Percentiles rank a stretch among this genome's conserved stretches.
These are phyloP conservation scores for Gnathonemus echidnorhynchus DNA, from an alignment of 2,113 vertebrate genomes.

Conservation along the genomic window DNA sequence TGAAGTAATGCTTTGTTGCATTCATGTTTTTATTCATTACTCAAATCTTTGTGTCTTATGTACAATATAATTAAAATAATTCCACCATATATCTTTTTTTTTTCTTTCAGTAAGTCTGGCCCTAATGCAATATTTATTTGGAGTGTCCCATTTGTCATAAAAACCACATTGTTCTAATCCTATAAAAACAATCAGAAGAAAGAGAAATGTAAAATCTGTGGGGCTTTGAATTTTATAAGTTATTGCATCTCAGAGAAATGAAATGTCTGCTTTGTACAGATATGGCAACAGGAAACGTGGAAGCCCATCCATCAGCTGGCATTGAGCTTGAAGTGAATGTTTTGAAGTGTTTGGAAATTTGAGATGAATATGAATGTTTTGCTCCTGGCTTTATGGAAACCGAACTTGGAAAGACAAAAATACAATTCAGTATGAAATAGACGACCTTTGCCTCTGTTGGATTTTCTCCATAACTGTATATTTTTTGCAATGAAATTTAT, in stretches of 20 bases:
- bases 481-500: neutral
- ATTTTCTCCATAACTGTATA: neutral
- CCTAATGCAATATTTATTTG: neutral
- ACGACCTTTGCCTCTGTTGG: neutral
- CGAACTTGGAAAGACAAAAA: neutral
- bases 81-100: neutral
- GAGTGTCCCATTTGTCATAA: neutral
- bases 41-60: neutral
- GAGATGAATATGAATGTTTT: conserved; percentile 1
- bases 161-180: neutral
- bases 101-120: too few species aligned
- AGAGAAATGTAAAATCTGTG: neutral
- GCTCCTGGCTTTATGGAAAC: neutral
- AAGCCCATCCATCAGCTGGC: too few species aligned
- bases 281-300: neutral
- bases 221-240: neutral
- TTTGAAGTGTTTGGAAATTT: neutral
- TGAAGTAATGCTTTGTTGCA: neutral
- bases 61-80: neutral
- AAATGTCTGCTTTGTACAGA: neutral
- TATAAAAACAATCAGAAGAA: neutral
- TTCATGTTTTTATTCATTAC: neutral
- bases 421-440: neutral
- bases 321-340: neutral
- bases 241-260: neutral